Base-by-base conservation (phyloP, 2,888 invertebrate species). In the Scelioninae gen. 1 region DNA sequence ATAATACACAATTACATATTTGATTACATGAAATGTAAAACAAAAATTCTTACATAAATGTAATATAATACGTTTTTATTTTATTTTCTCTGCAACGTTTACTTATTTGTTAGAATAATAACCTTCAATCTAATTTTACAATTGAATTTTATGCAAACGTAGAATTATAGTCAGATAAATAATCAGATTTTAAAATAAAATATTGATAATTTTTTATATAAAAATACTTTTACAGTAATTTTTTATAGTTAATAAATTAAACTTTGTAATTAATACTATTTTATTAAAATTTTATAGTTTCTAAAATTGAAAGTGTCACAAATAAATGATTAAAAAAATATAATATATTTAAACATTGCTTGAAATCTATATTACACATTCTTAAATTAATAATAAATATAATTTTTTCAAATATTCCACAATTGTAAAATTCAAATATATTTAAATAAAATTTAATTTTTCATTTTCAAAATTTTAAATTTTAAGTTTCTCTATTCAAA, bases 101-200 rank as follows among this genome's bases (percentile, higher is more conserved):
- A 51, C 15, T 29, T 51, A 34, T 40, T 68, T 68, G 55, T 63
- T 40, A 56, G 45, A 56, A 69, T 38, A 34, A 38, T 56, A 77
- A 23, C 77, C 77, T 77, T 77, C 77, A 23, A 38, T 77, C 77
- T 77, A 69, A 77, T 77, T 77, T 77, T 77, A 69, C 40, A 69
- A 77, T 55, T 69, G 15, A 7, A 38, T 51, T 65, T 65, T 34
- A 65, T 38, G 32, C 29, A 34, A 49, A 23, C 11, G 23, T 13
- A 16, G 65, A 49, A 23, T 38, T 65, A n/a, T 23, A 38, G 16
- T 15, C 32, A 15, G 49, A 34, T 32, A 32, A 3, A 60, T 8
- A 43, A 60, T 13, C 9, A 32, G 15, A 55, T 38, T 38, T 56
- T 38, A 38, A 56, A 38, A 34, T 38, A 1, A 8, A 38, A 56